Evolutionary conservation across 2,888 invertebrate genomes (phyloP).

Genomic region (Deilephila elpenor): DNA sequence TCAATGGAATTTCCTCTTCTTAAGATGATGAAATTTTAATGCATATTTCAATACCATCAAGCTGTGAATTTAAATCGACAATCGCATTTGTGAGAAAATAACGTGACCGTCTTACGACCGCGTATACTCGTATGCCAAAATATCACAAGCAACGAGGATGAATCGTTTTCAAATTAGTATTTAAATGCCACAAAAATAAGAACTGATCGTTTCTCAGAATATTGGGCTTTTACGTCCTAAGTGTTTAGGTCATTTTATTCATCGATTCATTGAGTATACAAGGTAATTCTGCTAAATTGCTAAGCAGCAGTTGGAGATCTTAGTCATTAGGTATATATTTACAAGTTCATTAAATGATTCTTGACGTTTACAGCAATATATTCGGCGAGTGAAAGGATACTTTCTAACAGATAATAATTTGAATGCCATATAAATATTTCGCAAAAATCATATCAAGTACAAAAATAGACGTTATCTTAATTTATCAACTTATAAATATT

Average conservation of each 20-base stretch:
- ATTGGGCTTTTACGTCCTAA: not conserved
- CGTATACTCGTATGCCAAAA: no score
- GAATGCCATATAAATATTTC: not conserved
- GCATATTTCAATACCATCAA: not conserved
- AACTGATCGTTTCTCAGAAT: not conserved
- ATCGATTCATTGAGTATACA: not conserved
- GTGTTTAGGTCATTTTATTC: not conserved
- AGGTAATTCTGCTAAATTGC: not conserved
- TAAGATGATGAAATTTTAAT: not conserved
- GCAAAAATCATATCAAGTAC: not conserved
- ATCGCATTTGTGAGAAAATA: not conserved
- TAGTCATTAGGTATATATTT: not conserved
- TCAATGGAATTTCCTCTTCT: not conserved
- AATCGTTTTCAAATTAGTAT: not conserved
- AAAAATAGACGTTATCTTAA: no score
- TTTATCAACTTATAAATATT: no score
- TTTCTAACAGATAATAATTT: constrained; percentile 1
- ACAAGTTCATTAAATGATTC: not conserved
- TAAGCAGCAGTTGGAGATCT: no score
- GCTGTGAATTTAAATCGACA: not conserved
- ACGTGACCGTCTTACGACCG: no score
- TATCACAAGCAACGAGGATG: not conserved
- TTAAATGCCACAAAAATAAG: not conserved
- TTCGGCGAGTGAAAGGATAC: not conserved
- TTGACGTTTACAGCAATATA: not conserved